Base-by-base conservation (phyloP, 1,140 invertebrate genomes). In the Calliopsis andreniformis region DNA sequence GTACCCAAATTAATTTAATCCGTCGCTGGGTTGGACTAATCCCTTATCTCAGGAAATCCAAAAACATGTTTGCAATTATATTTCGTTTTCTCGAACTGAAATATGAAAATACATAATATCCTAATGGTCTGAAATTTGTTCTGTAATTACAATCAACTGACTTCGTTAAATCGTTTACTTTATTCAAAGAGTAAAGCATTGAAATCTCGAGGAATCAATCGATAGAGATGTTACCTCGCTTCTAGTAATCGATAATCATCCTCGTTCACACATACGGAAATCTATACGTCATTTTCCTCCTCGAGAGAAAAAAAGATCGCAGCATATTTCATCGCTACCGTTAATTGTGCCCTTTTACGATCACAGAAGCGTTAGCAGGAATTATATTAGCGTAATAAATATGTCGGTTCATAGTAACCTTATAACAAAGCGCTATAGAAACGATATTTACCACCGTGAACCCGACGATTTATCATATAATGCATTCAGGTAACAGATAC, bases 1-100 rank as follows among this genome's bases (percentile, higher is more conserved):
- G 49, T n/a, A 67, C 49, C 56, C 72, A 72, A 76, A 71, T 76
- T 78, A 83, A 69, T 83, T 76, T 79, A 79, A 79, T 83, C 66
- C 59, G 76, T 77, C 68, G 56, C 51, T 51, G 47, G 76, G 68
- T 45, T 59, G 67, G 82, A 83, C 78, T 82, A 82, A 75, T 75
- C 69, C n/a, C 71, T 83, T 82, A 82, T 66, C 64, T 47, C 20
- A 51, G 49, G 30, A 43, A 51, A 10, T 18, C 58, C 23, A 10
- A 56, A 32, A 32, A n/a, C 35, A 39, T 39, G 35, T 39, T 39
- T 3, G 35, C 35, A 10, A 39, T 10, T 39, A 39, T 39, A 39
- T 39, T 39, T 39, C 35, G n/a, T n/a, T n/a, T n/a, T n/a, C n/a
- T n/a, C n/a, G n/a, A n/a, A n/a, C n/a, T n/a, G n/a, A n/a, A n/a